Base-by-base conservation (phyloP, 2,113 vertebrate genomes). In the Protobothrops mucrosquamatus region DNA sequence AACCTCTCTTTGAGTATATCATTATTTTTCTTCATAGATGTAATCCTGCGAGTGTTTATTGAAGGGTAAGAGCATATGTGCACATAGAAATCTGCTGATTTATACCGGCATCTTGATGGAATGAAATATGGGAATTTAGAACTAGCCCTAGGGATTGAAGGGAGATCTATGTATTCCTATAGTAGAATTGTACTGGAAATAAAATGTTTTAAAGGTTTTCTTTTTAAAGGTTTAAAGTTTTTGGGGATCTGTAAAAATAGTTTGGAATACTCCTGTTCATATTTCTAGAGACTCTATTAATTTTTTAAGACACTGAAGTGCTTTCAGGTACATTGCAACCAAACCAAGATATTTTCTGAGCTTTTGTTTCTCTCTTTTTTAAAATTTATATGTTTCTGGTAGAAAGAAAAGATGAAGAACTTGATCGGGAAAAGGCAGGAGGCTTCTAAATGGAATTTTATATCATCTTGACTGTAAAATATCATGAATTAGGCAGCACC, bases 21-120 rank as follows among this genome's bases (percentile, higher is more conserved):
- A 3, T 94, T 99, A 92, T 99, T 99, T 97, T 99, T 99, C 89
- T 97, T 99, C 2, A 0, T 96, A 0, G 99, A 99, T 92, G 97
- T 99, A 91, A 96, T 99, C 90, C 97, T 99, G 92, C 98, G 98
- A 26, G 95, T 99, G 81, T 99, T 97, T 93, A 97, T 99, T 95
- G 98, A 99, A 96, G 98, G 99, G 99, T 99, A 97, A 98, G 99
- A 93, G 2, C 22, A 39, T 89, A 88, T 51, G 59, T 43, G 14
- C 10, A n/a, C 14, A 12, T 39, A 24, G 29, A 88, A 24, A 29
- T 9, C 3, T 52, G 2, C 26, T 57, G 1, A 57, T 18, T 57
- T 3, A 22, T 93, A 43, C 29, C 39, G 29, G 39, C 23, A 9
- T 18, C 22, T 51, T 86, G 4, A 43, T 52, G 8, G 81, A 90